Base-by-base conservation (phyloP, 1,140 invertebrate genomes). In the Drosophila pallidifrons region DNA sequence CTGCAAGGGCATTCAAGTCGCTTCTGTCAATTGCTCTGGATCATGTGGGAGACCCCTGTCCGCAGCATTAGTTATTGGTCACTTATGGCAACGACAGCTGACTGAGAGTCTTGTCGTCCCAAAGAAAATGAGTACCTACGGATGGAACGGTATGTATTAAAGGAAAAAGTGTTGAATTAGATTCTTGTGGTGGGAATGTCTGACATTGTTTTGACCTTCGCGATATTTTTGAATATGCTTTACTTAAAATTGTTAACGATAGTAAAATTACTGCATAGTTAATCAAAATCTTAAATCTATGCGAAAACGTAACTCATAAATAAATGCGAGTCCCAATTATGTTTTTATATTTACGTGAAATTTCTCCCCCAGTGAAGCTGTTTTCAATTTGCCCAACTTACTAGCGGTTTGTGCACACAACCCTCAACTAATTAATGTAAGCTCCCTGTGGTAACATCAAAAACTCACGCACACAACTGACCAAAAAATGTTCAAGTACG, bases 391-490 rank as follows among this genome's bases (percentile, higher is more conserved):
- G 11, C 25, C 25, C 11, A 52, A 32, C 38, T 54, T 28, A 20
- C 20, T 6, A n/a, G n/a, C 13, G 1, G 4, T 47, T 52, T 38
- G 2, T 47, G 28, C 38, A 46, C 49, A 55, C 15, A n/a, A 63
- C 69, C 75, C 73, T 60, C 46, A 38, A 72, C 79, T 87, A 87
- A 86, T 86, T 86, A 86, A 87, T 82, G 78, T 47, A 75, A 79
- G 66, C 43, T 82, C 79, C 75, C 69, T 30, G 41, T 63, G 57
- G 82, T 30, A 25, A 13, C 35, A 49, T 55, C 47, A 35, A 32
- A 43, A 58, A 16, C 25, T 41, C 55, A 13, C 41, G 41, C 55
- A 59, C 45, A 25, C 45, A 35, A 28, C 49, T 59, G 11, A 55
- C 49, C 47, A 35, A 35, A 52, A 59, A 35, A 52, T 52, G 45